These are phyloP conservation scores for Oreocharis arfaki DNA, from an alignment of 2,113 vertebrate genomes.

Conservation along the genomic window DNA sequence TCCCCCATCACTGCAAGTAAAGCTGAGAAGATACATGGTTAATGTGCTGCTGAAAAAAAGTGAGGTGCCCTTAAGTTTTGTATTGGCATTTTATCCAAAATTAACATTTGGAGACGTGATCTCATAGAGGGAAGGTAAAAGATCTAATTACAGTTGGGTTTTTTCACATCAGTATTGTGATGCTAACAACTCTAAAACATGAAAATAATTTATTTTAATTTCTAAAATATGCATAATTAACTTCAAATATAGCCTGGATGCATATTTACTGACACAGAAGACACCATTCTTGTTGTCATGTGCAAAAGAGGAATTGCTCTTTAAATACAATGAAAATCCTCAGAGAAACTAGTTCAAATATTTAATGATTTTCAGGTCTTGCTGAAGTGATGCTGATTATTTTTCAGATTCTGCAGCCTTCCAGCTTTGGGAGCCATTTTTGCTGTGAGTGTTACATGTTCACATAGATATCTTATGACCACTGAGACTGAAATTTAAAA, in stretches of 20 bases:
- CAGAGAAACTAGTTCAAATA: neutral
- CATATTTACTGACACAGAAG: neutral
- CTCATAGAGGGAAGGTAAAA: neutral
- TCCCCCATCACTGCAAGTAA: neutral
- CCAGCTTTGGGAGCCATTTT: neutral
- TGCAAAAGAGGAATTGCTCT: neutral
- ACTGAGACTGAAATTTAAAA: neutral
- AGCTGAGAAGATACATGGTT: neutral
- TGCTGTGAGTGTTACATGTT: neutral
- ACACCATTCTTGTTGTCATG: neutral
- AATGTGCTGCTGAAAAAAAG: neutral
- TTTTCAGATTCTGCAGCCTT: neutral
- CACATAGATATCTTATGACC: neutral
- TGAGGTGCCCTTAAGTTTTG: neutral
- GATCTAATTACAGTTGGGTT: neutral
- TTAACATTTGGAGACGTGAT: neutral
- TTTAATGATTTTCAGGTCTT: neutral
- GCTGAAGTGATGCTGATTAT: neutral
- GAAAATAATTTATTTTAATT: conserved; percentile 1
- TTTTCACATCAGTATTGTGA: neutral
- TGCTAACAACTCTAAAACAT: neutral
- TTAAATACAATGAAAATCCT: conserved; percentile 27
- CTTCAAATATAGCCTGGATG: neutral
- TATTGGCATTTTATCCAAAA: neutral
- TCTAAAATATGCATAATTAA: neutral